These are phyloP conservation scores for Macrosteles quadrilineatus DNA, from an alignment of 1,140 invertebrate species.

Conservation along the genomic window DNA sequence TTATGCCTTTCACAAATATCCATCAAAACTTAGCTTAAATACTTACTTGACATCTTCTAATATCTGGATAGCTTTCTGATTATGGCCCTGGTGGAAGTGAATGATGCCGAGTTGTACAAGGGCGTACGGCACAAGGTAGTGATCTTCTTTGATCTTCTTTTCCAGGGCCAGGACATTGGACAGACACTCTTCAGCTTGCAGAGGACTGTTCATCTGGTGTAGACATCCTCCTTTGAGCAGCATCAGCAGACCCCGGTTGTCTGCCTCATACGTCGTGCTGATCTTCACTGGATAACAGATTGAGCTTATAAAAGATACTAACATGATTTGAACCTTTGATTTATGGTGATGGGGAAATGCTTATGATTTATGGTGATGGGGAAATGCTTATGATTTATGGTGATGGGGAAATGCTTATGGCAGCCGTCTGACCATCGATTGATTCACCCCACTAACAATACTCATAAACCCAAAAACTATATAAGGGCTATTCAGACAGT, in stretches of 20 bases:
- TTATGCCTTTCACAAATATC: too few relatives aligned
- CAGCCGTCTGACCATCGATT: too few relatives aligned
- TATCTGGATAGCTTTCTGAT: conserved; percentile 66
- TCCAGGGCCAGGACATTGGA: conserved; percentile 67
- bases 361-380: too few relatives aligned
- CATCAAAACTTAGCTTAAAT: too few relatives aligned
- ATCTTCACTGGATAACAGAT: conserved; percentile 38
- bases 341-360: too few relatives aligned
- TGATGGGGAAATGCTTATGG: too few relatives aligned
- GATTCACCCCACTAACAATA: too few relatives aligned
- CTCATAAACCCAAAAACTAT: too few relatives aligned
- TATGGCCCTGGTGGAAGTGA: conserved; percentile 66
- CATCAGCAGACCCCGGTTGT: conserved; percentile 77
- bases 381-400: too few relatives aligned
- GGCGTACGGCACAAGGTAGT: conserved; percentile 84
- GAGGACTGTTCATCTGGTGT: conserved; percentile 67
- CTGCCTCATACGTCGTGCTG: conserved; percentile 62
- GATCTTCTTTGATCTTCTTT: conserved; percentile 79
- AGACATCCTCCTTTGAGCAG: conserved; percentile 84
- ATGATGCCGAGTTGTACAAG: conserved; percentile 83
- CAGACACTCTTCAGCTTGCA: conserved; percentile 77
- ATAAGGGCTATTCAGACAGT: too few relatives aligned
- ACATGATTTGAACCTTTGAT: too few relatives aligned
- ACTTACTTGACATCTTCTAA: conserved; percentile 75
- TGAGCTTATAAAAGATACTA: too few relatives aligned